These are phyloP conservation scores for Stictocephala bisonia DNA, from an alignment of 2,888 invertebrate genomes.

Conservation along the genomic window DNA sequence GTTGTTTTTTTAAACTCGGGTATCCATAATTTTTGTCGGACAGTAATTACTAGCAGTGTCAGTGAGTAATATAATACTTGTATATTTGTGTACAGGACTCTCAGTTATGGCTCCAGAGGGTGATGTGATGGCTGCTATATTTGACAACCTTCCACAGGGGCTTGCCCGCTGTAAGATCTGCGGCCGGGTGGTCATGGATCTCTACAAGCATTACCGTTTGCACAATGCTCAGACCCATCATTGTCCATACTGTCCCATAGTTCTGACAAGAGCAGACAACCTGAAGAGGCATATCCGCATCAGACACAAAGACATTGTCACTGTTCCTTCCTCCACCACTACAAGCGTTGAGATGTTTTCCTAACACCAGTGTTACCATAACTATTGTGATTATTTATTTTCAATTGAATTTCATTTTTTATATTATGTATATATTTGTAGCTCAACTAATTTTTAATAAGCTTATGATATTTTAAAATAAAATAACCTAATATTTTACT, in stretches of 20 bases:
- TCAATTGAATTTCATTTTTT: no score
- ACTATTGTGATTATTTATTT: no score
- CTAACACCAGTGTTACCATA: neutral
- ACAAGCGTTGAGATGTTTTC: slow-evolving; percentile 14
- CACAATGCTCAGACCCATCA: slow-evolving; percentile 61
- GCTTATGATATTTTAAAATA: no score
- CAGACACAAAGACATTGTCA: slow-evolving; percentile 66
- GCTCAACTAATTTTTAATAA: no score
- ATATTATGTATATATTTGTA: no score
- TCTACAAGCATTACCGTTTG: slow-evolving; percentile 70
- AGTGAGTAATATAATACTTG: no score
- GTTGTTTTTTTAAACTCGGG: no score
- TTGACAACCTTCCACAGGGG: slow-evolving; percentile 48
- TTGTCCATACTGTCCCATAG: slow-evolving; percentile 73
- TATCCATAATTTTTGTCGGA: no score
- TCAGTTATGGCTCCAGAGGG: slow-evolving; percentile 33
- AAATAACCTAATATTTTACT: no score
- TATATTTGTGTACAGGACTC: slow-evolving; percentile 40
- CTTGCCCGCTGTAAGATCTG: slow-evolving; percentile 64
- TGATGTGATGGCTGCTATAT: slow-evolving; percentile 45
- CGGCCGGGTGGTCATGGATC: slow-evolving; percentile 75
- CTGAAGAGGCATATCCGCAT: slow-evolving; percentile 74
- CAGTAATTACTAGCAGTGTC: no score
- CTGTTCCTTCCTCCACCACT: neutral
- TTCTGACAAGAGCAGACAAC: slow-evolving; percentile 75